Base-by-base conservation (phyloP, 2,113 vertebrate genomes). In the Argyrosomus japonicus region DNA sequence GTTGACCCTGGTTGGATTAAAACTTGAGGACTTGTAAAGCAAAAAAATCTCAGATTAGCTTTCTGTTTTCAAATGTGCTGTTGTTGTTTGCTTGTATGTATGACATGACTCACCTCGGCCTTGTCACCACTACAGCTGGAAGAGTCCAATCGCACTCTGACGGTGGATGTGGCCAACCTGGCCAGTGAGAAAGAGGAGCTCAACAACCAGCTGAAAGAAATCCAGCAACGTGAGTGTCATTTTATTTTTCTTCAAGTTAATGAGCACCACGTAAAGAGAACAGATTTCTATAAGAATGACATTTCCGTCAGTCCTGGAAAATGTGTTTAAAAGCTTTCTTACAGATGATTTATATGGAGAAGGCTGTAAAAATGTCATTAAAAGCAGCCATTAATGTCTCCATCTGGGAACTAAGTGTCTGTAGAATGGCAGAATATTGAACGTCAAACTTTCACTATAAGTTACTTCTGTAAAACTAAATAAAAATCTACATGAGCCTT, bases 121-220 rank as follows among this genome's bases (percentile, higher is more conserved):
- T 21, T 71, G 11, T 58, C 54, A 10, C 10, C 21, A 57, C 32
- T 58, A 62, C 86, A 99, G 98, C 91, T 99, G 89, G 98, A 99
- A 85, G 98, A 99, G 93, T 97, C 97, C 4, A 99, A 99, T 74
- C 96, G 97, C 88, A 99, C 97, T 1, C 93, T 99, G 79, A 99
- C 98, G 0, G 96, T 95, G 85, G 98, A 99, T 75, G 97, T 99
- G 67, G 97, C 95, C 62, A 99, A 98, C 89, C 96, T 99, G 86
- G 97, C 98, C 77, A 97, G 94, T 68, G 98, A 99, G 93, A 99
- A 99, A 75, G 98, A 98, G 90, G 98, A 99, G 48, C 93, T 99
- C 73, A 99, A 99, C 93, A 98, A 99, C 91, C 97, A 97, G 88
- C 84, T 98, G 68, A 99, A 98, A 88, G 97, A 97, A 54, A 70